A percentile compares a stretch with the other conserved stretches of the same genome.
Conservation (phyloP, 2,888 invertebrate species). For the Altica lythri region DNA sequence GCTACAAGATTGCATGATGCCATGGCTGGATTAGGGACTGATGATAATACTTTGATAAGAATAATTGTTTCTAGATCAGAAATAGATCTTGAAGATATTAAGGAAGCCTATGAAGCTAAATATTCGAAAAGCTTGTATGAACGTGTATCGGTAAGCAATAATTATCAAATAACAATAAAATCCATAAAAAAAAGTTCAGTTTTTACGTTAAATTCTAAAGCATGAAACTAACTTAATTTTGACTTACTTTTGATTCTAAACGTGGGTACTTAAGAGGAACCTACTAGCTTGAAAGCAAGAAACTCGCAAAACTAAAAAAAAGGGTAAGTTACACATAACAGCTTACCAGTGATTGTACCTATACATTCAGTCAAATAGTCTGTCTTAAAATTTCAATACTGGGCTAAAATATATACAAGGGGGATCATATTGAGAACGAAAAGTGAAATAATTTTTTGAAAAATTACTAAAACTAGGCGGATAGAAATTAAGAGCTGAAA, state of each 20-base stretch:
- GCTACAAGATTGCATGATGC: slow-evolving; percentile 83
- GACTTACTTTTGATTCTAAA: background rate
- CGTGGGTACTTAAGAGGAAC: background rate
- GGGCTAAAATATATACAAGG: too few relatives aligned
- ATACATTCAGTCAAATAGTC: too few relatives aligned
- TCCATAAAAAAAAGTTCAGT: background rate
- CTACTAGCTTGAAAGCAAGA: background rate
- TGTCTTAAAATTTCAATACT: too few relatives aligned
- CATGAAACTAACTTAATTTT: too few relatives aligned
- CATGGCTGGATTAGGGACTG: slow-evolving; percentile 88
- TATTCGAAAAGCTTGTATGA: slow-evolving; percentile 77
- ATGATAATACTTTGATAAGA: slow-evolving; percentile 83
- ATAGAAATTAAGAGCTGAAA: too few relatives aligned
- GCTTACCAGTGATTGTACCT: too few relatives aligned
- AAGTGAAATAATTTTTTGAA: too few relatives aligned
- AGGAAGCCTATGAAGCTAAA: slow-evolving; percentile 72
- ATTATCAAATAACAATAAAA: background rate
- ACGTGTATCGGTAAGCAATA: slow-evolving; percentile 71
- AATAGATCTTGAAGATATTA: slow-evolving; percentile 83
- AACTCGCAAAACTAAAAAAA: background rate
- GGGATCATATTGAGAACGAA: too few relatives aligned
- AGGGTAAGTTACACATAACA: background rate
- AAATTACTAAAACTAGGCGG: too few relatives aligned
- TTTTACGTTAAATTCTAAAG: too few relatives aligned
- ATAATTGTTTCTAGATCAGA: slow-evolving; percentile 82